Conservation (phyloP, 2,888 invertebrate genomes). For the Drosophila neonasuta region DNA sequence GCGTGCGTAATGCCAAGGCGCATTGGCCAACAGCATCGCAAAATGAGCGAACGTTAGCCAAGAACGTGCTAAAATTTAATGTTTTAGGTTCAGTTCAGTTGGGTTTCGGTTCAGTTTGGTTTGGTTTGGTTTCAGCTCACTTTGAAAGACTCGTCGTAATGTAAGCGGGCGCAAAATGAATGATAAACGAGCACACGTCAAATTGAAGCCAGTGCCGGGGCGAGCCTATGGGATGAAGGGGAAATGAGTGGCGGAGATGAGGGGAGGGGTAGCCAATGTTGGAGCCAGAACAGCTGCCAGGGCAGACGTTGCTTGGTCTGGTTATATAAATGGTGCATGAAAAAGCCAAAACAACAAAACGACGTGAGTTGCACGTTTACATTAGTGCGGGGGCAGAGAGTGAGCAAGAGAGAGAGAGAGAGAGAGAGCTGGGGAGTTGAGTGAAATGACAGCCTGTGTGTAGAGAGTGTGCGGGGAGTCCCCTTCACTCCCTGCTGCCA, state of each 20-base stretch:
- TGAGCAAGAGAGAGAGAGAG: background rate
- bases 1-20: slow-evolving; percentile 73
- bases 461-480: slow-evolving; percentile 7
- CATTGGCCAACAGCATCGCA: slow-evolving; percentile 43
- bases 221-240: slow-evolving; percentile 5
- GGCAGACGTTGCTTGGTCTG: slow-evolving; percentile 48
- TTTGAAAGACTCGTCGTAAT: slow-evolving; percentile 38
- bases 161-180: slow-evolving; percentile 78
- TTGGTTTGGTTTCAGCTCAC: background rate
- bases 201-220: slow-evolving; percentile 48
- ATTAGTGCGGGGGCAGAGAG: background rate
- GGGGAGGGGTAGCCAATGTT: background rate
- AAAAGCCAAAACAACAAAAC: slow-evolving; percentile 78
- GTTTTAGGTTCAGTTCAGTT: slow-evolving; percentile 56
- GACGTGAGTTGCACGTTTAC: slow-evolving; percentile 71
- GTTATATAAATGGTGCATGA: slow-evolving; percentile 76
- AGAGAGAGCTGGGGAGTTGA: slow-evolving; percentile 4
- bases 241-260: background rate
- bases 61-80: slow-evolving; percentile 78
- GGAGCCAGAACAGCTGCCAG: slow-evolving; percentile 62
- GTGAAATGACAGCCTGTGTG: slow-evolving; percentile 34
- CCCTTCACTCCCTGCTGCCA: slow-evolving; percentile 2
- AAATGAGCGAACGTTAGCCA: slow-evolving; percentile 75
- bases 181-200: slow-evolving; percentile 80
- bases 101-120: background rate